A percentile compares a stretch with the other conserved stretches of the same genome.
Evolutionary conservation across 2,888 invertebrate genomes (phyloP).

Genomic region (Cistogaster globosa): DNA sequence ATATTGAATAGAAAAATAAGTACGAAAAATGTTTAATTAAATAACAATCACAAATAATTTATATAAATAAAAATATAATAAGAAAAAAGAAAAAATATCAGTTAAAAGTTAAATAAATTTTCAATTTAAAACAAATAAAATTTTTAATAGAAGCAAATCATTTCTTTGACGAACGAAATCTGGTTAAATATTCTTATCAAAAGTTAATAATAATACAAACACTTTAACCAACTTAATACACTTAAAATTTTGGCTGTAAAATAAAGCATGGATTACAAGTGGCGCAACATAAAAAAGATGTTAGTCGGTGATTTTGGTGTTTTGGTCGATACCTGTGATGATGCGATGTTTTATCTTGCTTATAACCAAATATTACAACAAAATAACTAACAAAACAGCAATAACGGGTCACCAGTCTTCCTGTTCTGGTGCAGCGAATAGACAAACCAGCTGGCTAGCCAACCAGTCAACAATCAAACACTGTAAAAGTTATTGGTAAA

Average conservation of each 20-base stretch:
- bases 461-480: slow-evolving; percentile 52
- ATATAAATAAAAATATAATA: no score
- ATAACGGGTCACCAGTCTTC: slow-evolving; percentile 68
- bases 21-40: no score
- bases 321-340: slow-evolving; percentile 60
- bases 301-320: slow-evolving; percentile 64
- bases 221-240: background rate
- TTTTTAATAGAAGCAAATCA: no score
- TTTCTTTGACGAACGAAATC: no score
- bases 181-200: background rate
- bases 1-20: no score
- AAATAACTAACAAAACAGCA: slow-evolving; percentile 40
- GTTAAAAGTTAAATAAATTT: no score
- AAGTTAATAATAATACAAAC: background rate
- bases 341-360: slow-evolving; percentile 49
- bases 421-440: slow-evolving; percentile 51
- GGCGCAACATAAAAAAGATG: slow-evolving; percentile 48
- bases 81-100: no score
- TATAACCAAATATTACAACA: slow-evolving; percentile 59
- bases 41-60: no score
- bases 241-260: background rate
- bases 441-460: slow-evolving; percentile 29
- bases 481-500: slow-evolving; percentile 66
- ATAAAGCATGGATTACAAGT: slow-evolving; percentile 17
- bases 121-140: no score